These are phyloP conservation scores for Ornithoptera alexandrae DNA, from an alignment of 2,888 invertebrate genomes.

Conservation along the genomic window DNA sequence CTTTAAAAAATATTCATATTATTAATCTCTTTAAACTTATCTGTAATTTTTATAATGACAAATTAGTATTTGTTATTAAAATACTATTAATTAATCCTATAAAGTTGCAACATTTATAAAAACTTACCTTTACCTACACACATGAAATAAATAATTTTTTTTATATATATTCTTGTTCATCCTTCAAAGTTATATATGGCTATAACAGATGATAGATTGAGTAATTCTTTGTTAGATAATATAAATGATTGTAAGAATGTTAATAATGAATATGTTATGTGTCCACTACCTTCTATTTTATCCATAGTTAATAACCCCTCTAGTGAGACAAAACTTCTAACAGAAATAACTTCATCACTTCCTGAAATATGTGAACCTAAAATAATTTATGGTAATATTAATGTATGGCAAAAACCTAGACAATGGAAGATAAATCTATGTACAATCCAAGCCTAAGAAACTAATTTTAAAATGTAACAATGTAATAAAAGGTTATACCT, in stretches of 20 bases:
- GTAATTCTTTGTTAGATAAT: conserved; percentile 1
- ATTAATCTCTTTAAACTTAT: neutral
- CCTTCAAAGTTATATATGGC: neutral
- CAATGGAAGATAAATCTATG: neutral
- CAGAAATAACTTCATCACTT: neutral
- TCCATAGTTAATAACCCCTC: neutral
- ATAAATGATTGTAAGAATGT: neutral
- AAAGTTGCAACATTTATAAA: neutral
- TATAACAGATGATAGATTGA: neutral
- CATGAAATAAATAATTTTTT: neutral
- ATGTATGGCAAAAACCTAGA: conserved; percentile 2
- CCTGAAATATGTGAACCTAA: neutral
- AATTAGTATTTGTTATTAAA: neutral
- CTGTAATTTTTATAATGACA: no score
- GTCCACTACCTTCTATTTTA: neutral
- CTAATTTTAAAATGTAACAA: neutral
- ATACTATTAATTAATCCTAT: neutral
- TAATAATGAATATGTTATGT: no score
- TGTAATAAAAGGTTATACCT: neutral
- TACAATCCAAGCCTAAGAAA: neutral
- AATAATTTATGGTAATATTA: neutral
- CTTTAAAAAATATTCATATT: neutral
- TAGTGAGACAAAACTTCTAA: conserved; percentile 1
- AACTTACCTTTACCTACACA: neutral
- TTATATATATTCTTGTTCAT: neutral